Evolutionary conservation across 2,113 vertebrate species (phyloP), one percentile per base, ranked within the genome.

Genomic region (Calcarius ornatus): DNA sequence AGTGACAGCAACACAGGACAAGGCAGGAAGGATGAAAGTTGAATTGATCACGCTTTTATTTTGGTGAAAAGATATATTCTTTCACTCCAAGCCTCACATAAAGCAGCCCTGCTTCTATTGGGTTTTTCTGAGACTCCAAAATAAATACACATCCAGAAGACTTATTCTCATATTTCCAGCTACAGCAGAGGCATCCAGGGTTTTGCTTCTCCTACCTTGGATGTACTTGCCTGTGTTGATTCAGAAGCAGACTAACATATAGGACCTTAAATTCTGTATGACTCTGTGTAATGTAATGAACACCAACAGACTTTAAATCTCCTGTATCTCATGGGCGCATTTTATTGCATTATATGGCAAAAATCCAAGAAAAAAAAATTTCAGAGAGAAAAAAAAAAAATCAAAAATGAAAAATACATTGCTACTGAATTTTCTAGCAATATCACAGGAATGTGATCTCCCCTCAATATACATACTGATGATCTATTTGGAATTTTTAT

Each of bases 401-500:
- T 2, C 22, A 84, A 81, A 91, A 93, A 53, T 40, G 54, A 97
- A 95, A 97, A 96, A 93, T 83, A 94, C 72, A 81, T 91, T n/a
- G 85, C 95, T 96, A 97, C 94, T 81, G 92, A 96, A 97, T 94
- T 96, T 97, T 95, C 95, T 96, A 94, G 91, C 76, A 94, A 95
- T 96, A 97, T 96, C 95, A 94, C 37, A 82, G 68, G 96, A 97
- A 96, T 97, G 84, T 60, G 95, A 96, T 96, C 96, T 94, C 92
- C 68, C 71, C 65, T 95, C 82, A 92, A 89, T 81, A 95, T 88
- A 93, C 83, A 96, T 93, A 66, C 90, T 87, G 60, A 93, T 96
- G 91, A 91, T 94, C 86, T 96, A 96, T 92, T 94, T 97, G 96
- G 92, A 96, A 97, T 94, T 96, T 97, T 96, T 97, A 95, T 95